Percentiles rank a stretch among this genome's conserved stretches.
Evolutionary conservation across 2,797 vertebrate species (phyloP).

Genomic region (Tokudaia muenninki): DNA sequence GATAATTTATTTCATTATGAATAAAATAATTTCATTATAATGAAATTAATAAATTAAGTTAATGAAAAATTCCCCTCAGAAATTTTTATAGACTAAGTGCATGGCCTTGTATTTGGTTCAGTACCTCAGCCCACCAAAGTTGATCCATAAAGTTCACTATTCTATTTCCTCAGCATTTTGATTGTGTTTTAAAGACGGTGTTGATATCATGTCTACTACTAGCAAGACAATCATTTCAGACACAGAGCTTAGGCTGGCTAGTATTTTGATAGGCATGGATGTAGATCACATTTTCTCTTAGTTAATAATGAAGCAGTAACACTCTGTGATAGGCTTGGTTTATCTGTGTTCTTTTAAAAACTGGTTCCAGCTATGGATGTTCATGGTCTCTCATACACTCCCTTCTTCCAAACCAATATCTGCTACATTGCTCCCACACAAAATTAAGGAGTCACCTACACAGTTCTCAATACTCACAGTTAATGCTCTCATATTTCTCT

Average conservation of each 20-base stretch:
- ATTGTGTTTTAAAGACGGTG: not conserved
- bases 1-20: not conserved
- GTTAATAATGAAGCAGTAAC: not conserved
- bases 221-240: not conserved
- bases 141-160: not conserved
- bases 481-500: conserved; percentile 62
- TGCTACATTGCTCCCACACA: conserved; percentile 53
- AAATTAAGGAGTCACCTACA: conserved; percentile 60
- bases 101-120: not conserved
- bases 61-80: not conserved
- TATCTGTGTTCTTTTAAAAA: conserved; percentile 41
- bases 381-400: not conserved
- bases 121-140: not conserved
- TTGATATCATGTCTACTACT: not conserved
- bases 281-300: conserved; percentile 11
- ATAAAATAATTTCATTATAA: not conserved
- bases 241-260: not conserved
- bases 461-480: not conserved
- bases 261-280: conserved; percentile 2
- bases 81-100: not conserved
- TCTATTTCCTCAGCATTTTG: not conserved
- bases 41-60: not conserved
- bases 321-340: not conserved
- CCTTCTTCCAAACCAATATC: conserved; percentile 65
- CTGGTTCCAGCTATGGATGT: not conserved